Conservation (phyloP, 2,797 vertebrate species). For the Trachurus trachurus region DNA sequence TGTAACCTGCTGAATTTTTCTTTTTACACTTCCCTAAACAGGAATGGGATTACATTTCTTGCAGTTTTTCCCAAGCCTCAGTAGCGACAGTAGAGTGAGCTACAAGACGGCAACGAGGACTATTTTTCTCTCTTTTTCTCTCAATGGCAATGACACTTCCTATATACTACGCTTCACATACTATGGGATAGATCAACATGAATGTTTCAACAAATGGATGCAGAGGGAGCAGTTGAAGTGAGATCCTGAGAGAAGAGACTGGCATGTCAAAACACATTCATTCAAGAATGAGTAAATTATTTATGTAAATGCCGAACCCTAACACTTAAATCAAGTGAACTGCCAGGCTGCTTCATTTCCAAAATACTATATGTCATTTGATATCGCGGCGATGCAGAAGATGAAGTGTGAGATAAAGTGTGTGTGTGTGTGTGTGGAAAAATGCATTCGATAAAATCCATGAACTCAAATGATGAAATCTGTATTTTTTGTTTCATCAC, state of each 20-base stretch:
- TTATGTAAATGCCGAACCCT: too few species aligned
- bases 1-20: neutral
- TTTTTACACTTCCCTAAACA: neutral
- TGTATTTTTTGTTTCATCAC: constrained; percentile 2
- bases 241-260: neutral
- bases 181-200: too few species aligned
- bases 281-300: too few species aligned
- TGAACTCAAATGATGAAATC: neutral
- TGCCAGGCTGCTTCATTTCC: neutral
- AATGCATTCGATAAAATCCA: constrained; percentile 4
- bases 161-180: neutral
- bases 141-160: neutral
- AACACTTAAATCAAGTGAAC: constrained; percentile 5
- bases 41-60: neutral
- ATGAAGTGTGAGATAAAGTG: neutral
- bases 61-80: too few species aligned
- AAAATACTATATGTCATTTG: neutral
- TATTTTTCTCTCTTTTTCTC: neutral
- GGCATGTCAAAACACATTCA: neutral
- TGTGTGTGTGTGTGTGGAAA: neutral
- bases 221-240: neutral
- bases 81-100: too few species aligned
- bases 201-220: too few species aligned
- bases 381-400: neutral
- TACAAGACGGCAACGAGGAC: neutral